Evolutionary conservation across 2,113 vertebrate genomes (phyloP).

Genomic region (Anolis carolinensis): DNA sequence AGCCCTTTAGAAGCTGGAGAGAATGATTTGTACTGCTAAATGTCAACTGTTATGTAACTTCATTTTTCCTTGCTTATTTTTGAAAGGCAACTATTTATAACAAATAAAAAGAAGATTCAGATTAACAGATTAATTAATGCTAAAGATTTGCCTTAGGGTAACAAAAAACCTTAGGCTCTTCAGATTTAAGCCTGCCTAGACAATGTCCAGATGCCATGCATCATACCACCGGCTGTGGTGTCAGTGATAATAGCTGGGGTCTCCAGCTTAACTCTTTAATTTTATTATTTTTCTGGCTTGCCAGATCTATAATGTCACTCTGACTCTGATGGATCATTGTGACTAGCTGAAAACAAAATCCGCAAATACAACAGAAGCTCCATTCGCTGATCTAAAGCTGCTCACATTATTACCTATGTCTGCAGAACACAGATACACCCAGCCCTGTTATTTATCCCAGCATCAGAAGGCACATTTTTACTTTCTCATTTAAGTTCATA

Average conservation of each 20-base stretch:
- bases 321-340: neutral
- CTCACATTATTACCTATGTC: neutral
- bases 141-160: rapidly evolving
- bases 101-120: rapidly evolving
- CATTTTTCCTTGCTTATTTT: rapidly evolving
- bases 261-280: neutral
- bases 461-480: neutral
- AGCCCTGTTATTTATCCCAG: neutral
- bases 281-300: neutral
- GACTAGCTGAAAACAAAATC: neutral
- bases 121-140: rapidly evolving
- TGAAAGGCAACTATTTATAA: neutral
- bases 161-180: neutral
- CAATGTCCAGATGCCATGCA: neutral
- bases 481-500: neutral
- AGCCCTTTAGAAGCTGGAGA: constrained; percentile 7
- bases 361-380: neutral
- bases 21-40: neutral
- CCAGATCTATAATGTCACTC: neutral
- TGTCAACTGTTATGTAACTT: constrained; percentile 8
- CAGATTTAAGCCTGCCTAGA: rapidly evolving
- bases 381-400: neutral
- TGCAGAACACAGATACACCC: neutral
- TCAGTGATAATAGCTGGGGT: rapidly evolving
- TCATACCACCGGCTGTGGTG: neutral